Conservation (phyloP, 1,140 invertebrate genomes). For the Pseudachorutes palmiensis region DNA sequence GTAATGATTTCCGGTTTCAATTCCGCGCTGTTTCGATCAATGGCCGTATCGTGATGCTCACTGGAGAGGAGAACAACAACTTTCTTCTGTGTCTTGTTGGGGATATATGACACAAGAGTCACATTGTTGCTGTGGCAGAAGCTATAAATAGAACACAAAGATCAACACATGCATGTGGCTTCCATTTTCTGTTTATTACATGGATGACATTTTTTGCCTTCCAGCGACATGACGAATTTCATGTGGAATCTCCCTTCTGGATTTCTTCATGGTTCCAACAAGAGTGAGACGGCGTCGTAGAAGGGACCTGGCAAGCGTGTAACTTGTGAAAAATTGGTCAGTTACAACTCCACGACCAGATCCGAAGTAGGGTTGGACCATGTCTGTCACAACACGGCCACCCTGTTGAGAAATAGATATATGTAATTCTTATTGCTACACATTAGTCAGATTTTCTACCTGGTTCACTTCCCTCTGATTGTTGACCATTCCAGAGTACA, state of each 20-base stretch:
- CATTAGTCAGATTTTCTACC: no score
- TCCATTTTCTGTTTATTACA: no score
- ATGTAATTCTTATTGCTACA: no score
- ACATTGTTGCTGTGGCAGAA: neutral
- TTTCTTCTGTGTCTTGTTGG: neutral
- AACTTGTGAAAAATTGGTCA: neutral
- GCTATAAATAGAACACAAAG: no score
- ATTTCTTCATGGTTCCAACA: neutral
- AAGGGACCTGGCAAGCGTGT: neutral
- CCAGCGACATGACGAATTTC: neutral
- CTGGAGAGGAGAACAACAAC: constrained; percentile 3
- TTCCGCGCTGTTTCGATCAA: neutral
- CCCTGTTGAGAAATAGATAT: no score
- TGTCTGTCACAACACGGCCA: neutral
- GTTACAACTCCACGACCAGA: neutral
- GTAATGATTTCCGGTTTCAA: constrained; percentile 14
- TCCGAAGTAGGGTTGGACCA: neutral
- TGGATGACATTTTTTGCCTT: neutral
- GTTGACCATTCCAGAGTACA: neutral
- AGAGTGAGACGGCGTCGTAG: neutral
- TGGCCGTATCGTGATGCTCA: neutral
- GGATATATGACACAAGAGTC: constrained; percentile 2
- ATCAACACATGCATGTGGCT: no score
- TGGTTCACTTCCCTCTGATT: neutral
- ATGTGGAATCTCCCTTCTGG: neutral